phyloP scores from a whole-genome alignment of 2,888 invertebrate species.

The Philopedon plagiatum region DNA sequence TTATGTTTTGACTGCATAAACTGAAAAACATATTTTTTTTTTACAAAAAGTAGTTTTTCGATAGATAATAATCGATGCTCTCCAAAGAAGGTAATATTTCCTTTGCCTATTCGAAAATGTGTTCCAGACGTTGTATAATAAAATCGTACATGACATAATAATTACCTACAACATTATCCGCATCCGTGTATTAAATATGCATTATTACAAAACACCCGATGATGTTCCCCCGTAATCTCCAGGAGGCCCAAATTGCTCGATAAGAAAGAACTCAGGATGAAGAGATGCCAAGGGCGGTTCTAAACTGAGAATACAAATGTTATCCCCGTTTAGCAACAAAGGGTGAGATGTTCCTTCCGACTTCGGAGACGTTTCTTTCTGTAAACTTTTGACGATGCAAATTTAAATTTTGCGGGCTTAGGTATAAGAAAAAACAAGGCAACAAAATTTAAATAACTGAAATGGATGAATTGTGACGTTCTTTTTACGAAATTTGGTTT shows the following conservation, averaged over 20 bases:
- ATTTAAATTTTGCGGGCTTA: conserved; percentile 19
- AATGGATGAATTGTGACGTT: background rate
- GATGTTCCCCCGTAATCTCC: conserved; percentile 17
- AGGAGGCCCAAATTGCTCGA: conserved; percentile 28
- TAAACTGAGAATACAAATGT: conserved; percentile 38
- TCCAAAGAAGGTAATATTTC: too few species aligned
- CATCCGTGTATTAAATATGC: background rate
- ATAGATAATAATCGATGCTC: too few species aligned
- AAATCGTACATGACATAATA: too few species aligned
- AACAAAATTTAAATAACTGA: conserved; percentile 20
- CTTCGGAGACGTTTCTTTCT: conserved; percentile 15
- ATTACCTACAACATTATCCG: background rate
- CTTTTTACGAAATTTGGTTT: background rate
- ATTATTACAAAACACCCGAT: conserved; percentile 15
- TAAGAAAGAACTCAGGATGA: conserved; percentile 33
- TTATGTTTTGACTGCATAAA: too few species aligned
- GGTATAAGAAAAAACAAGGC: background rate
- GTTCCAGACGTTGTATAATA: too few species aligned
- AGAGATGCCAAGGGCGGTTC: conserved; percentile 35
- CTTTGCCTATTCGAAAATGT: too few species aligned
- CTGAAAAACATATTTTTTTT: too few species aligned
- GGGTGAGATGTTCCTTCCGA: conserved; percentile 23
- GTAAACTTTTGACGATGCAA: conserved; percentile 24
- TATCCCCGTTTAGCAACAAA: conserved; percentile 22
- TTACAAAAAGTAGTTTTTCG: too few species aligned